Conservation (phyloP, 1,140 invertebrate genomes). For the Tetragonula clypearis region DNA sequence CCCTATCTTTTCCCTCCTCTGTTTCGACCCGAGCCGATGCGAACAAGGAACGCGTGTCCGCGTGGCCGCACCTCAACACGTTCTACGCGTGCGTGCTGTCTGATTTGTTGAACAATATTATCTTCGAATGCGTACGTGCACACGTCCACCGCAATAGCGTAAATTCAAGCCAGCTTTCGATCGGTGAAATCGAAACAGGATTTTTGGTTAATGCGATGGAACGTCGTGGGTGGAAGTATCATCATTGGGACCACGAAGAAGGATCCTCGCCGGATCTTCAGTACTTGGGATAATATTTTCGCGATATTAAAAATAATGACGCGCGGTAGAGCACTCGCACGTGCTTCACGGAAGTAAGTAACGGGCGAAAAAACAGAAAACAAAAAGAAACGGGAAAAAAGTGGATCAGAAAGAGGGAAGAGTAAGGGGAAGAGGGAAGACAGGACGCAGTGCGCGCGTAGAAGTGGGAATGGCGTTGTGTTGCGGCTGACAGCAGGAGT, state of each 20-base stretch:
- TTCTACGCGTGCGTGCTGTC: slow-evolving; percentile 50
- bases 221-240: background rate
- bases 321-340: background rate
- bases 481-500: slow-evolving; percentile 73
- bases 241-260: background rate
- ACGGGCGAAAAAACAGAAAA: background rate
- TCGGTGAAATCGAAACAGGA: background rate
- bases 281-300: slow-evolving; percentile 25
- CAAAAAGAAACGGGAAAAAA: background rate
- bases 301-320: slow-evolving; percentile 16
- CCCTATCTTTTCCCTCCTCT: background rate
- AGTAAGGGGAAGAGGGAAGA: slow-evolving; percentile 2
- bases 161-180: background rate
- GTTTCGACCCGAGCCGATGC: slow-evolving; percentile 37
- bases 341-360: slow-evolving; percentile 41
- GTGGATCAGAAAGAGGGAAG: background rate
- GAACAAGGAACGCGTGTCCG: slow-evolving; percentile 20
- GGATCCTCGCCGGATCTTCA: background rate
- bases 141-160: background rate
- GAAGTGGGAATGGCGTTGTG: slow-evolving; percentile 68
- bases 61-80: slow-evolving; percentile 16
- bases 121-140: slow-evolving; percentile 30
- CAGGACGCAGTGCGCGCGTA: slow-evolving; percentile 43
- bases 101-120: slow-evolving; percentile 77
- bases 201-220: background rate